Percentiles rank a stretch among this genome's conserved stretches.
Conservation (phyloP, 2,113 vertebrate species). For the Columbina picui region DNA sequence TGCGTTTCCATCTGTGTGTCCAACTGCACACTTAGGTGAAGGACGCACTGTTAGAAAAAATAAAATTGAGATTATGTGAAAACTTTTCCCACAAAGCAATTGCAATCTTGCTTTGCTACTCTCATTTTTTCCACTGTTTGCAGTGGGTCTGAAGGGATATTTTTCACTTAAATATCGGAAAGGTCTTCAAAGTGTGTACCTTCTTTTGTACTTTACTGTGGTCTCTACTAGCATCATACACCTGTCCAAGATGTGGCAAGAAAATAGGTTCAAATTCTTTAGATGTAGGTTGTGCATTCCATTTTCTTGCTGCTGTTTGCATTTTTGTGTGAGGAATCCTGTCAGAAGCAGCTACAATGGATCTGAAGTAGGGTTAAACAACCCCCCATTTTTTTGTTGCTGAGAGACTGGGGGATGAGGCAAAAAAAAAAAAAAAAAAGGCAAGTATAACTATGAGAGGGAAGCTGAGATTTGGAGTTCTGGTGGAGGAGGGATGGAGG, state of each 20-base stretch:
- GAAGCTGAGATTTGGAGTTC: background rate
- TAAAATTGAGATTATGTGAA: background rate
- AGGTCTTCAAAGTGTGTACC: background rate
- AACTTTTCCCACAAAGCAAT: background rate
- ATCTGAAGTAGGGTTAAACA: background rate
- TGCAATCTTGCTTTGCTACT: background rate
- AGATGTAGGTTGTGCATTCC: background rate
- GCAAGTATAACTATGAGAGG: background rate
- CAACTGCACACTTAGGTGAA: fast-evolving
- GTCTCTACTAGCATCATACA: background rate
- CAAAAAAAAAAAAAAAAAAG: background rate
- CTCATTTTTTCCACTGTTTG: background rate
- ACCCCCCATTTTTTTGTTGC: background rate
- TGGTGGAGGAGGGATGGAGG: background rate
- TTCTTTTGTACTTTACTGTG: background rate
- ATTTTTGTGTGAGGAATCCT: background rate
- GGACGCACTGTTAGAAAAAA: background rate
- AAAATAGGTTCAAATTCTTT: background rate
- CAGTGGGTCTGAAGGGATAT: background rate
- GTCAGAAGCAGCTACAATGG: background rate
- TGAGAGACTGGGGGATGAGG: background rate
- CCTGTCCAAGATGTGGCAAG: background rate
- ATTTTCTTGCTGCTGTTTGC: background rate
- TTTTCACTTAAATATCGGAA: background rate
- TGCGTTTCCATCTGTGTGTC: background rate